Conservation (phyloP, 2,888 invertebrate species). For the Morpho helenor region DNA sequence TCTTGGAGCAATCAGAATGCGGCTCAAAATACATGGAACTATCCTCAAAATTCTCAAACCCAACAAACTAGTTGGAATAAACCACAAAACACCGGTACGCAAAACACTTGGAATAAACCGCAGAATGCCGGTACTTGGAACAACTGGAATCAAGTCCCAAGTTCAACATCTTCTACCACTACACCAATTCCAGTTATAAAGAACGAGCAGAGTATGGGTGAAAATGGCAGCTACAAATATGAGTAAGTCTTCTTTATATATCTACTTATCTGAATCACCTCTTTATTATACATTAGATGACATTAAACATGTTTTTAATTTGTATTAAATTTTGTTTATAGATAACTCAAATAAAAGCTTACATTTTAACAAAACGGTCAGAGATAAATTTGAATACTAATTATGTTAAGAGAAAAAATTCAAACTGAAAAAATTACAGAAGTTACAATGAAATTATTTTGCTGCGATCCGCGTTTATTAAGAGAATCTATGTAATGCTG, state of each 20-base stretch:
- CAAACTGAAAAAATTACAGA: too few relatives aligned
- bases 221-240: slow-evolving; percentile 74
- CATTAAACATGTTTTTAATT: too few relatives aligned
- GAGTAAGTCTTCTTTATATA: slow-evolving; percentile 58
- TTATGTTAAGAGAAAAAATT: too few relatives aligned
- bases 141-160: slow-evolving; percentile 26
- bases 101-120: slow-evolving; percentile 26
- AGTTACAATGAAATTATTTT: too few relatives aligned
- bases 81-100: slow-evolving; percentile 24
- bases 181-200: slow-evolving; percentile 62
- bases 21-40: slow-evolving; percentile 17
- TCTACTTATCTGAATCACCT: slow-evolving; percentile 1
- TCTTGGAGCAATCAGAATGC: slow-evolving; percentile 14
- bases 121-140: slow-evolving; percentile 22
- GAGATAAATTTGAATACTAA: too few relatives aligned
- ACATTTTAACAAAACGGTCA: too few relatives aligned
- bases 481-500: too few relatives aligned
- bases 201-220: slow-evolving; percentile 62
- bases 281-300: neutral
- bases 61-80: slow-evolving; percentile 26
- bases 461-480: too few relatives aligned
- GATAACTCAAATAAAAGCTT: too few relatives aligned
- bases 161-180: slow-evolving; percentile 37
- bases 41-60: slow-evolving; percentile 18
- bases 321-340: too few relatives aligned